phyloP scores from a whole-genome alignment of 2,113 vertebrate genomes.

The Strix uralensis region DNA sequence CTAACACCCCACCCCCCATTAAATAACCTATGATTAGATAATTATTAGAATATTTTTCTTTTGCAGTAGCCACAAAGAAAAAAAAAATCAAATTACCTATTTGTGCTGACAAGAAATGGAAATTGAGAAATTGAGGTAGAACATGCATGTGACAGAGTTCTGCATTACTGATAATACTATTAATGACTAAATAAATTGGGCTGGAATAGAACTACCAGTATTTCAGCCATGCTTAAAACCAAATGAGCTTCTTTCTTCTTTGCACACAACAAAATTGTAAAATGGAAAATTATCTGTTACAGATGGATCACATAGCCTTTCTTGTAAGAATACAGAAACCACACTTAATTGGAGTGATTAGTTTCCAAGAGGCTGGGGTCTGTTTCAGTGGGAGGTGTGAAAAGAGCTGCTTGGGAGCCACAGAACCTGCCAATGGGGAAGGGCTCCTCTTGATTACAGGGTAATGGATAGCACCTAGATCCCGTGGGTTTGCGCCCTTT shows the following conservation, averaged over 20 bases:
- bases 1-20: neutral
- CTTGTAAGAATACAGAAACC: neutral
- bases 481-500: neutral
- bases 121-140: neutral
- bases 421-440: neutral
- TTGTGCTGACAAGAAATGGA: neutral
- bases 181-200: neutral
- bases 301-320: neutral
- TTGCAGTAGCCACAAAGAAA: neutral
- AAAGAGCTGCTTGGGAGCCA: neutral
- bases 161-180: neutral
- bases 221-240: neutral
- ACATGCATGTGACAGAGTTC: neutral
- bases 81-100: neutral
- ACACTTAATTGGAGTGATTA: neutral
- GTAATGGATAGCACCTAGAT: neutral
- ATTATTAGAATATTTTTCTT: neutral
- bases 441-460: neutral
- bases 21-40: neutral
- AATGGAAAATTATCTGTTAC: neutral
- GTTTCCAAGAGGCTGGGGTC: neutral
- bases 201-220: neutral
- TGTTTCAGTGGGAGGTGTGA: constrained; percentile 19
- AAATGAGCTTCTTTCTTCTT: neutral
- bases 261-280: neutral